phyloP scores from a whole-genome alignment of 2,113 vertebrate species.

The Ceyx melanurus region DNA sequence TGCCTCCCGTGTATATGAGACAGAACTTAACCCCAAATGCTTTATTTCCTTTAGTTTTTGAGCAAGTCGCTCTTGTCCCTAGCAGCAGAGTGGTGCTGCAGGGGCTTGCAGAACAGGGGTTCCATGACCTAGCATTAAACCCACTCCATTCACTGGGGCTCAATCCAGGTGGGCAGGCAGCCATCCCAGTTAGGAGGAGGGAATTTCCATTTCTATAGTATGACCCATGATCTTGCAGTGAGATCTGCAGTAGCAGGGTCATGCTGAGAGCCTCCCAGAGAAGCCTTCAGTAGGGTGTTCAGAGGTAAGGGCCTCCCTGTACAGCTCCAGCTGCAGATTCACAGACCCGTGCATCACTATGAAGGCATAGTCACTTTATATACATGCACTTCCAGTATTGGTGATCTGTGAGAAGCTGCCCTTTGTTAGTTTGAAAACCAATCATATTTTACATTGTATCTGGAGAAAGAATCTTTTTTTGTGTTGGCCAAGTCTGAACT shows the following conservation, averaged over 20 bases:
- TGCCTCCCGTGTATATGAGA: not conserved
- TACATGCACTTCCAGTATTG: not conserved
- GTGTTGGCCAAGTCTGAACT: not conserved
- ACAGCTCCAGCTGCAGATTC: not conserved
- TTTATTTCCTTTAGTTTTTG: not conserved
- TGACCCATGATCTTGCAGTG: not conserved
- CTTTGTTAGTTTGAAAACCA: not conserved
- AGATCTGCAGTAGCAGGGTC: not conserved
- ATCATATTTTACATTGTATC: not conserved
- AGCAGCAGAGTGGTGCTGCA: not conserved
- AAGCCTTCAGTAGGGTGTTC: not conserved
- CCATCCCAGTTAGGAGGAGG: not conserved
- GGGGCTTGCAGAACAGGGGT: not conserved
- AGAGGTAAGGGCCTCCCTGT: not conserved
- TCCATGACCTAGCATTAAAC: not conserved
- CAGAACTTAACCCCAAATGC: not conserved
- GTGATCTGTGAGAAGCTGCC: not conserved
- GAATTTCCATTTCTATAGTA: not conserved
- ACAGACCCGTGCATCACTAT: accelerated
- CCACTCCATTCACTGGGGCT: not conserved
- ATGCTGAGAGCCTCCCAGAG: not conserved
- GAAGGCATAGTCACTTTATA: not conserved
- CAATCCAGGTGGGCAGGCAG: not conserved
- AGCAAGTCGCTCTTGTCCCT: not conserved
- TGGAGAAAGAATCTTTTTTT: not conserved